Conservation (phyloP, 2,113 vertebrate species). For the Rousettus leschenaultii region DNA sequence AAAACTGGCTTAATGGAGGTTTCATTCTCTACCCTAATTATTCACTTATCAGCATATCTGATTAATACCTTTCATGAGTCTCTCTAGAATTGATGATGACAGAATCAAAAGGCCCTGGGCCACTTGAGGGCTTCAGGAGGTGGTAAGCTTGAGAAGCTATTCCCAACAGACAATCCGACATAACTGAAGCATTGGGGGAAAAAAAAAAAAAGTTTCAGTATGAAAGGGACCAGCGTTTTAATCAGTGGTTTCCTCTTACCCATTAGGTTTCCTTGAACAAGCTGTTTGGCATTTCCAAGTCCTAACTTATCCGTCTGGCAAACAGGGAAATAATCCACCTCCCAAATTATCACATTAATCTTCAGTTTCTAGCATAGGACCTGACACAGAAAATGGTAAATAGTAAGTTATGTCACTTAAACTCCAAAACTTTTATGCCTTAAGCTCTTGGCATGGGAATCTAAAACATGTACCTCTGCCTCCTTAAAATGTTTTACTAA, state of each 20-base stretch:
- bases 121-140: background rate
- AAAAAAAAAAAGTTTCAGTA: background rate
- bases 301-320: background rate
- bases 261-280: background rate
- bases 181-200: background rate
- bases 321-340: background rate
- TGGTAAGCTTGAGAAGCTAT: background rate
- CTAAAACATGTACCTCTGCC: background rate
- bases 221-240: background rate
- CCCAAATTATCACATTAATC: background rate
- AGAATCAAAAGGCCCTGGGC: background rate
- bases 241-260: background rate
- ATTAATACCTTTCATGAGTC: background rate
- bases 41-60: background rate
- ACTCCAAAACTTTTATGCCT: background rate
- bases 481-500: background rate
- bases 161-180: background rate
- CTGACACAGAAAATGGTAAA: background rate
- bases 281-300: background rate
- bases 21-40: background rate
- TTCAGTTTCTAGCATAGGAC: background rate
- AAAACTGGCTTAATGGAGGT: background rate
- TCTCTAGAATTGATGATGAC: background rate
- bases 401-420: background rate
- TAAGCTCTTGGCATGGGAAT: background rate